Evolutionary conservation across 2,888 invertebrate species (phyloP).

Genomic region (Actias luna): DNA sequence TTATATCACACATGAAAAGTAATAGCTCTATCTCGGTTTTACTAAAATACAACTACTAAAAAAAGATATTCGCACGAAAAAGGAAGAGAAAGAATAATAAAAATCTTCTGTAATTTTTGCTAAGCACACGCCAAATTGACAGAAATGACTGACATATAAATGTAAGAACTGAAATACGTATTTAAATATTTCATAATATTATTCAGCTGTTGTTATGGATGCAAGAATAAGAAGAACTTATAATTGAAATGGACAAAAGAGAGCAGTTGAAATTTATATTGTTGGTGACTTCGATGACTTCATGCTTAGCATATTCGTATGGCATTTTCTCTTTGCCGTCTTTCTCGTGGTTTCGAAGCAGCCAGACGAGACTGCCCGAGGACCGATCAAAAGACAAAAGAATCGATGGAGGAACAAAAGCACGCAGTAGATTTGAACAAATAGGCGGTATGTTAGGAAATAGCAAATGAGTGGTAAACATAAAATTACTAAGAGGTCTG

Average conservation of each 20-base stretch:
- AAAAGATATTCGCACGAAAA: not conserved
- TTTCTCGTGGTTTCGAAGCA: slow-evolving; percentile 25
- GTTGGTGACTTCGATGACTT: slow-evolving; percentile 52
- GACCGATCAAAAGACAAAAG: slow-evolving; percentile 36
- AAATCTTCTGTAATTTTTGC: slow-evolving; percentile 6
- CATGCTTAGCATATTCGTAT: slow-evolving; percentile 58
- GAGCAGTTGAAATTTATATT: slow-evolving; percentile 58
- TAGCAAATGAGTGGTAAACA: slow-evolving; percentile 14
- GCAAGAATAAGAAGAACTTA: not conserved
- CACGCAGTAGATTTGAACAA: slow-evolving; percentile 12
- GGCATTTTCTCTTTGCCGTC: slow-evolving; percentile 44
- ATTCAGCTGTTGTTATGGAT: slow-evolving; percentile 10
- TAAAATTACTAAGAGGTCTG: slow-evolving; percentile 2
- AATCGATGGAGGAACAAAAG: slow-evolving; percentile 37
- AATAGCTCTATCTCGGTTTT: slow-evolving; percentile 4
- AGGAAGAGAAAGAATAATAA: not conserved
- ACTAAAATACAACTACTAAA: not conserved
- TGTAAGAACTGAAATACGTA: not conserved
- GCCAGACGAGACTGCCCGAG: slow-evolving; percentile 18
- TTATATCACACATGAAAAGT: slow-evolving; percentile 31
- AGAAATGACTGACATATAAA: slow-evolving; percentile 6
- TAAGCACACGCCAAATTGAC: slow-evolving; percentile 6
- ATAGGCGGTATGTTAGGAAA: slow-evolving; percentile 18
- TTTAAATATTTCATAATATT: not conserved
- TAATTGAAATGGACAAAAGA: slow-evolving; percentile 50